Evolutionary conservation across 2,113 vertebrate genomes (phyloP).

Genomic region (Craseonycteris thonglongyai): DNA sequence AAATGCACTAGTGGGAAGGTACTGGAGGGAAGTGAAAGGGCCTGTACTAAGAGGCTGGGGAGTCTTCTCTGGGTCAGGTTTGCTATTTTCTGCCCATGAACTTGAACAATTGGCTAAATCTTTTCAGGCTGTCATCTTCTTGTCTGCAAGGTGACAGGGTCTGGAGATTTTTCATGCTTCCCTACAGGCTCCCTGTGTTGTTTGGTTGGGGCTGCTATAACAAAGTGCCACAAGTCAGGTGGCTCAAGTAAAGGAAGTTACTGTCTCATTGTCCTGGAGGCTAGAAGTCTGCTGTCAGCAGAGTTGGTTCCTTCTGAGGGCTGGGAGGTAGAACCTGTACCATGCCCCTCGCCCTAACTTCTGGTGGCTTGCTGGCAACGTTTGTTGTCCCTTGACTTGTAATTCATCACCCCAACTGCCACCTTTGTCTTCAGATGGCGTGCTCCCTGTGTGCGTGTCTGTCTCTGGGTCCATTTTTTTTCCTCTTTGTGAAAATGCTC

Average conservation of each 20-base stretch:
- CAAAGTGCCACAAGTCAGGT: neutral
- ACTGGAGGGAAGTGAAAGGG: neutral
- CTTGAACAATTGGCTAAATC: neutral
- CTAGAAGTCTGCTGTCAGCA: neutral
- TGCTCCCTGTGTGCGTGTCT: neutral
- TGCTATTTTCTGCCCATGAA: neutral
- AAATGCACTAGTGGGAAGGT: neutral
- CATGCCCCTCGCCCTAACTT: too few relatives aligned
- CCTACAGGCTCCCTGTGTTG: neutral
- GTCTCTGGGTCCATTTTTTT: neutral
- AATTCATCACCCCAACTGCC: neutral
- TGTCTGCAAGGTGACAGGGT: neutral
- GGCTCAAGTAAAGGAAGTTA: neutral
- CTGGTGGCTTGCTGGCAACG: neutral
- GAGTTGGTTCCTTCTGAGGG: neutral
- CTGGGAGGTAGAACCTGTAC: too few relatives aligned
- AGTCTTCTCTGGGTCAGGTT: neutral
- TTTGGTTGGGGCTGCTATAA: neutral
- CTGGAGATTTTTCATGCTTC: neutral
- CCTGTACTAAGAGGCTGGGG: too few relatives aligned
- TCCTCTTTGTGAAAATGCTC: neutral
- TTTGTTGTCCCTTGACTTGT: neutral
- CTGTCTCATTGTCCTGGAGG: neutral
- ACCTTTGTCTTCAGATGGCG: neutral
- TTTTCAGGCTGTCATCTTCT: neutral